Evolutionary conservation across 1,140 invertebrate genomes (phyloP).

Genomic region (Notospermus geniculatus): DNA sequence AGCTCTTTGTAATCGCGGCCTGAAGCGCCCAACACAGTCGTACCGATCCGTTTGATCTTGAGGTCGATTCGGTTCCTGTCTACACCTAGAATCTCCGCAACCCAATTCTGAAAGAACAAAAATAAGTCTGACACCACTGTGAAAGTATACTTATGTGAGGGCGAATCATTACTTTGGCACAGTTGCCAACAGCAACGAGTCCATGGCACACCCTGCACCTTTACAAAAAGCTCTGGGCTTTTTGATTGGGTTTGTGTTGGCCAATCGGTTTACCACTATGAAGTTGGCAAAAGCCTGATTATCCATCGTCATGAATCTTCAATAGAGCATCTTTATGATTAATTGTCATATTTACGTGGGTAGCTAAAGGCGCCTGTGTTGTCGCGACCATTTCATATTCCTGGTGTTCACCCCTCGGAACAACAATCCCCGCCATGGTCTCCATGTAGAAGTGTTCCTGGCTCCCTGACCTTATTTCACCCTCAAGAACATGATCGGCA

Average conservation of each 20-base stretch:
- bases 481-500: conserved; percentile 41
- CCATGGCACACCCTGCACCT: neutral
- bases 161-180: too few relatives aligned
- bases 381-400: conserved; percentile 80
- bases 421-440: conserved; percentile 61
- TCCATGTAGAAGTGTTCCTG: conserved; percentile 96
- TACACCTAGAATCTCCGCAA: too few relatives aligned
- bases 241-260: neutral
- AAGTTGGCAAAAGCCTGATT: neutral
- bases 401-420: conserved; percentile 69
- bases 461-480: conserved; percentile 75
- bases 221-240: neutral
- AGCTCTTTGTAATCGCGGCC: too few relatives aligned
- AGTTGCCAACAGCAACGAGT: too few relatives aligned
- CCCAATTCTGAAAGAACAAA: too few relatives aligned
- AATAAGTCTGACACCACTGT: too few relatives aligned
- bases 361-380: conserved; percentile 64
- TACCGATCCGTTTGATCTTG: too few relatives aligned
- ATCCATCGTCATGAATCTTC: neutral
- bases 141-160: too few relatives aligned
- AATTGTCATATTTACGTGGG: conserved; percentile 62
- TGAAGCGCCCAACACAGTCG: too few relatives aligned
- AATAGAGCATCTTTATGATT: neutral
- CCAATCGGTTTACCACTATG: neutral
- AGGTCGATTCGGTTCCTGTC: too few relatives aligned